A percentile compares a stretch with the other conserved stretches of the same genome.
Conservation (phyloP, 2,888 invertebrate genomes). For the Apodemia hepburni region DNA sequence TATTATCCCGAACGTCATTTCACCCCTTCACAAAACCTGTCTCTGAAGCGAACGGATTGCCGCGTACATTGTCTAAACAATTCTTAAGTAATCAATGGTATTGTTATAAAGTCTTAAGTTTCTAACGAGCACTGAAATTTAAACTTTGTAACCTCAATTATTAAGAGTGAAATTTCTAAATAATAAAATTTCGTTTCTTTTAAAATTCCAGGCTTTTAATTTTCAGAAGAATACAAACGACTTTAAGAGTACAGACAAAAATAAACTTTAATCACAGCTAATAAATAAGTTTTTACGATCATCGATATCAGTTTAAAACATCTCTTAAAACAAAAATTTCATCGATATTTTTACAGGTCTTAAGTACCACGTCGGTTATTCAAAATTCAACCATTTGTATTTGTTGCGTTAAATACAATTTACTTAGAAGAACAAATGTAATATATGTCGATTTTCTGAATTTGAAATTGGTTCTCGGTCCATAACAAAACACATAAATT, state of each 20-base stretch:
- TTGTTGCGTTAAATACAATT: constrained; percentile 33
- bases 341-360: constrained; percentile 34
- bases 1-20: constrained; percentile 69
- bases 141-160: constrained; percentile 26
- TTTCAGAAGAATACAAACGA: constrained; percentile 45
- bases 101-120: constrained; percentile 41
- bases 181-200: constrained; percentile 35
- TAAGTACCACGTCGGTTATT: constrained; percentile 27
- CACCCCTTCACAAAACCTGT: constrained; percentile 72
- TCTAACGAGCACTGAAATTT: constrained; percentile 26
- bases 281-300: constrained; percentile 40
- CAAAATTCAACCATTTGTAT: constrained; percentile 32
- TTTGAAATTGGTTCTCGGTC: constrained; percentile 64
- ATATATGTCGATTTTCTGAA: constrained; percentile 41
- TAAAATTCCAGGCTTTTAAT: constrained; percentile 48
- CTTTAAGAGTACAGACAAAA: constrained; percentile 34
- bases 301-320: constrained; percentile 48
- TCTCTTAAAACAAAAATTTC: constrained; percentile 55
- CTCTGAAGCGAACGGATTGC: constrained; percentile 71
- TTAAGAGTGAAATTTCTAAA: constrained; percentile 30
- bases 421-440: constrained; percentile 9
- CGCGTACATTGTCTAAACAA: constrained; percentile 70
- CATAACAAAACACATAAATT: constrained; percentile 81
- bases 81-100: constrained; percentile 59
- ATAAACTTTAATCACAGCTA: constrained; percentile 32